phyloP scores from a whole-genome alignment of 2,888 invertebrate genomes.

The Pyralis farinalis region DNA sequence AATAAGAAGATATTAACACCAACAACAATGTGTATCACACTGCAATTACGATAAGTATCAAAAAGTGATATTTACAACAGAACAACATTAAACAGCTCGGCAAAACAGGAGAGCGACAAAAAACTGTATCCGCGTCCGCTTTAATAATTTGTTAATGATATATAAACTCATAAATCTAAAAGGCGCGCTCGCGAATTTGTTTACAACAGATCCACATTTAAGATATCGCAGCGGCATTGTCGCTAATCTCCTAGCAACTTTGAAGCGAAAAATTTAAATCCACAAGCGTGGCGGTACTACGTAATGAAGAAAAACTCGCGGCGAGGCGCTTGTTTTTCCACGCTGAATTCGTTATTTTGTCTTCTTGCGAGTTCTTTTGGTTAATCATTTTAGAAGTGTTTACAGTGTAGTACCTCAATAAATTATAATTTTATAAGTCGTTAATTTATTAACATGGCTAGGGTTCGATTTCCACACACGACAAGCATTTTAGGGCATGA shows the following conservation, averaged over 20 bases:
- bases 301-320: conserved; percentile 65
- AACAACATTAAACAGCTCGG: conserved; percentile 33
- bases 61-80: conserved; percentile 41
- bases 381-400: neutral
- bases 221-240: conserved; percentile 76
- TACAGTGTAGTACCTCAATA: neutral
- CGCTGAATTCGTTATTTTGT: conserved; percentile 1
- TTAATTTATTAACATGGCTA: too few species aligned
- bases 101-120: conserved; percentile 52
- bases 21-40: too few species aligned
- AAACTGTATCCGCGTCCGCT: conserved; percentile 62
- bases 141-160: conserved; percentile 82
- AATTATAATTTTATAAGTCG: neutral
- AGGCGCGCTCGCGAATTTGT: conserved; percentile 74
- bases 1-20: too few species aligned
- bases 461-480: too few species aligned
- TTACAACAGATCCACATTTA: conserved; percentile 80
- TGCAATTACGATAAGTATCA: conserved; percentile 64
- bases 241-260: conserved; percentile 79
- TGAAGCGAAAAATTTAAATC: conserved; percentile 75
- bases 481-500: too few species aligned
- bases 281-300: conserved; percentile 43
- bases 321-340: neutral
- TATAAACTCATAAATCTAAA: conserved; percentile 80
- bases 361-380: neutral